phyloP scores from a whole-genome alignment of 2,797 vertebrate genomes.

The Anabacerthia variegaticeps region DNA sequence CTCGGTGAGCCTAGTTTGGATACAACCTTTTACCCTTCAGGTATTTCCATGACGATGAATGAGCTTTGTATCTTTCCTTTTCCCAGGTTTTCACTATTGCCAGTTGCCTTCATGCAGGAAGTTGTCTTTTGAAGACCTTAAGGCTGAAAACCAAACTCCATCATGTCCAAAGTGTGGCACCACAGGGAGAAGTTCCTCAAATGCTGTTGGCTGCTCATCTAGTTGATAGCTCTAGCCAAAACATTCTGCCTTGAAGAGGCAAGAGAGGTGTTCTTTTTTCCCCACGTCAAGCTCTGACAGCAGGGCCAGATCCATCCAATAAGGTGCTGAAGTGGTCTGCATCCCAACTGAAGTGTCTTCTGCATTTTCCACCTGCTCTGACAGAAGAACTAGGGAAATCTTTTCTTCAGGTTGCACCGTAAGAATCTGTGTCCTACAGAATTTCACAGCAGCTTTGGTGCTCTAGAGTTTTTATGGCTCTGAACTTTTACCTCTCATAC shows the following conservation, averaged over 20 bases:
- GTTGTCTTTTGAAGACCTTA: neutral
- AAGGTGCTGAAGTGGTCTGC: neutral
- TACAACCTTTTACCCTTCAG: neutral
- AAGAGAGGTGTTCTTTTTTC: neutral
- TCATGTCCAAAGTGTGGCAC: neutral
- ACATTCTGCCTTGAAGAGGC: neutral
- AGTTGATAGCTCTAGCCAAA: neutral
- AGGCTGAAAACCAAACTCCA: neutral
- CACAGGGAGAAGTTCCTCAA: neutral
- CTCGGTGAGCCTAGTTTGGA: neutral
- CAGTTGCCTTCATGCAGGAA: neutral
- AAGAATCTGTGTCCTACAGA: neutral
- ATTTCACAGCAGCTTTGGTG: neutral
- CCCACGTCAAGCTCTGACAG: neutral
- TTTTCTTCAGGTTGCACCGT: neutral
- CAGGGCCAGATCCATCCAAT: neutral
- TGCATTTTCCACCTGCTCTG: neutral
- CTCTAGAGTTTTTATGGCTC: neutral
- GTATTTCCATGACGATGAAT: rapidly evolving
- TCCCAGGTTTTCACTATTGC: neutral
- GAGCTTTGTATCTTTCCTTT: neutral
- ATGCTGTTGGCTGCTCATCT: neutral
- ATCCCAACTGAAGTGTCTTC: neutral
- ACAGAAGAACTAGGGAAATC: neutral
- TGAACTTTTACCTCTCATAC: neutral